Evolutionary conservation across 2,888 invertebrate genomes (phyloP).

Genomic region (Pachydiplax longipennis): DNA sequence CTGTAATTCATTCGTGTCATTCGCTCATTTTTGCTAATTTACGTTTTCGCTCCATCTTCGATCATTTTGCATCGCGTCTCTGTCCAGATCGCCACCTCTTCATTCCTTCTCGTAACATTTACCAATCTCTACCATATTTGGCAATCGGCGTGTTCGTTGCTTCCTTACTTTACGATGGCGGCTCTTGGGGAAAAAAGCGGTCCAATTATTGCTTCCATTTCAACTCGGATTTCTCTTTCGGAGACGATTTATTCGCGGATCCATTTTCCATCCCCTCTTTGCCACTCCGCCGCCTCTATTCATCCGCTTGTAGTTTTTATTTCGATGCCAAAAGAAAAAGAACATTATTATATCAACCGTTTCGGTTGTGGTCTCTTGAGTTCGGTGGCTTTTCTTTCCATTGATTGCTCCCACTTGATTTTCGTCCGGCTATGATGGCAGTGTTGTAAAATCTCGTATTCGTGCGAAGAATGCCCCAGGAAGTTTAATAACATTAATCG

Average conservation of each 20-base stretch:
- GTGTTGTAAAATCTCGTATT: neutral
- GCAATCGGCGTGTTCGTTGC: neutral
- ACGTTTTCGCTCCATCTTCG: neutral
- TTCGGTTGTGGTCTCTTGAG: neutral
- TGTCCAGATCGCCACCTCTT: neutral
- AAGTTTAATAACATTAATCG: too few relatives aligned
- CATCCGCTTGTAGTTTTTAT: neutral
- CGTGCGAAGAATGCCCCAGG: too few relatives aligned
- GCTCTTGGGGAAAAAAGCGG: neutral
- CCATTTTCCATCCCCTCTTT: neutral
- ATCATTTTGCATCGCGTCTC: neutral
- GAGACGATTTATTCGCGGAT: neutral
- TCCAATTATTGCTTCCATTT: neutral
- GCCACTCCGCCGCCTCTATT: neutral
- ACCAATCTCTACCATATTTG: neutral
- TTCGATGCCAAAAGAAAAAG: neutral
- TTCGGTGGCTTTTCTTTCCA: neutral
- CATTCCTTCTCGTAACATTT: neutral
- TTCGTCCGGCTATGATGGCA: neutral
- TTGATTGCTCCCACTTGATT: neutral
- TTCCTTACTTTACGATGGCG: neutral
- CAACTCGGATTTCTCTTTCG: neutral
- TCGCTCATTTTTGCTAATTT: too few relatives aligned
- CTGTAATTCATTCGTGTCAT: too few relatives aligned
- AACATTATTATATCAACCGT: neutral